A percentile compares a stretch with the other conserved stretches of the same genome.
phyloP scores from a whole-genome alignment of 2,888 invertebrate genomes.

The Euspilapteryx auroguttella region DNA sequence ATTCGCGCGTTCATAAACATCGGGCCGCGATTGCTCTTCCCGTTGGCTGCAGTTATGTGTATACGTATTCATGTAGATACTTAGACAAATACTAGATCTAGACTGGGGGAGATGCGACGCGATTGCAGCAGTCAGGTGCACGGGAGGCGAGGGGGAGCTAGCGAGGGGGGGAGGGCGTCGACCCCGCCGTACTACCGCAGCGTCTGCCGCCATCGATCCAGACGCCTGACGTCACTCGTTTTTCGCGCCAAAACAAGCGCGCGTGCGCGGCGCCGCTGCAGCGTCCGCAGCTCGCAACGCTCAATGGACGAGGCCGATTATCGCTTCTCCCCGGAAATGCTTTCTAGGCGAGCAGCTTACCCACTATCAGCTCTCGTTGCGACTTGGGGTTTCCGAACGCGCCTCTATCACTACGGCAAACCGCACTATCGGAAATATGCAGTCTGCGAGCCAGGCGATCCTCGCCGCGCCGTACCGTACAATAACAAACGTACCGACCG shows the following conservation, averaged over 20 bases:
- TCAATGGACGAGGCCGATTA: conserved; percentile 36
- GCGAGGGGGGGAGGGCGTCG: conserved; percentile 38
- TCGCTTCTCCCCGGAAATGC: too few relatives aligned
- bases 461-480: too few relatives aligned
- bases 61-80: background rate
- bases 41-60: too few relatives aligned
- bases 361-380: too few relatives aligned
- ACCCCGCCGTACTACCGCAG: conserved; percentile 60
- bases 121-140: conserved; percentile 53
- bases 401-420: too few relatives aligned
- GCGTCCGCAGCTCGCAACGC: conserved; percentile 22
- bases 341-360: too few relatives aligned
- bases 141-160: conserved; percentile 21
- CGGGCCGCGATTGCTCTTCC: conserved; percentile 2
- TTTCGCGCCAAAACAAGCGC: conserved; percentile 61
- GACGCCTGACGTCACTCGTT: conserved; percentile 58
- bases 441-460: too few relatives aligned
- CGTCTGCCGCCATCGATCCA: conserved; percentile 62
- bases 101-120: conserved; percentile 34
- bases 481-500: too few relatives aligned
- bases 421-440: too few relatives aligned
- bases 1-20: background rate
- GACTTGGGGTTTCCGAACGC: too few relatives aligned
- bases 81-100: conserved; percentile 11
- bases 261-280: conserved; percentile 55